Base-by-base conservation (phyloP, 2,113 vertebrate genomes). In the Lichenostomus cassidix region DNA sequence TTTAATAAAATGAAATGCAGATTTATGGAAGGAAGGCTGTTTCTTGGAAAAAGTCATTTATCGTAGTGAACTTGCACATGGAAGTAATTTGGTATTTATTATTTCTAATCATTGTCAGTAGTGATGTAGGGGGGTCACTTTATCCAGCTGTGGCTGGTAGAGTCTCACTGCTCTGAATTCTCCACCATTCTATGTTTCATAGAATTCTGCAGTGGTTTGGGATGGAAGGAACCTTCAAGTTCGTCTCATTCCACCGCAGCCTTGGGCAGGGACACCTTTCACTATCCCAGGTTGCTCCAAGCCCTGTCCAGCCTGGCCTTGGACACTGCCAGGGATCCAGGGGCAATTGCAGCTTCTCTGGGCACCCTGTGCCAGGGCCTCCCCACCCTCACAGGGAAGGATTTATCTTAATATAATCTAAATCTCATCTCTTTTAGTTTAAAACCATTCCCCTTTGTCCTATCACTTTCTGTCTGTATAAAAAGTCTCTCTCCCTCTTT, bases 361-460 rank as follows among this genome's bases (percentile, higher is more conserved):
- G 21, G 14, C 42, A 63, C 0, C 16, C 50, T 81, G 28, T 59
- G 37, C 60, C 46, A 75, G 60, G 18, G 12, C 28, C 69, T 52
- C 10, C 0, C 0, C 12, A 2, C 52, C 12, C 77, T 52, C 52
- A 46, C 8, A 29, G 15, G 28, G 16, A 59, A 29, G 3, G 52
- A n/a, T 67, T 81, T 67, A 31, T 81, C 27, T 37, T 52, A 33
- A 58, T 37, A 15, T 65, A 16, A 33, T 50, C 46, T 20, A 37
- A 49, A 50, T 42, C 35, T 74, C 35, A 19, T 37, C 10, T 65
- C 44, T 81, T 64, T 20, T 44, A 33, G 27, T 44, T 37, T 52
- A 52, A 74, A 52, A 13, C 44, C 19, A 15, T 52, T 59, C 3
- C 22, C 16, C 4, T 15, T 24, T 37, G 8, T 67, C 8, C 33